Evolutionary conservation across 1,140 invertebrate genomes (phyloP).

Genomic region (Lordiphosa clarofinis): DNA sequence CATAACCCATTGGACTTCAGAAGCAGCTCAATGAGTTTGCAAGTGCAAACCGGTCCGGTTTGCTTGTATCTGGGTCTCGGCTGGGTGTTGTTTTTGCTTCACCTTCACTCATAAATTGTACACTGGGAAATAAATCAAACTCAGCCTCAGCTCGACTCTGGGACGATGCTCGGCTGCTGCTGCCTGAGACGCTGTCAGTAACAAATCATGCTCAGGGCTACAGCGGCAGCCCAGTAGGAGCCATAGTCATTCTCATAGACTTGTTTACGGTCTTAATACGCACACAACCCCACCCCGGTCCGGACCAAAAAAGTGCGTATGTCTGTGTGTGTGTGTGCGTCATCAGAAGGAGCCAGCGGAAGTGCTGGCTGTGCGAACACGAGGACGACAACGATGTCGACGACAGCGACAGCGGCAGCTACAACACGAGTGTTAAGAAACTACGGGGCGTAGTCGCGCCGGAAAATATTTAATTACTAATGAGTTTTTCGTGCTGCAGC

Average conservation of each 20-base stretch:
- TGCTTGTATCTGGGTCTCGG: slow-evolving; percentile 14
- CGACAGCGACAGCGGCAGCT: slow-evolving; percentile 40
- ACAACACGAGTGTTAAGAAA: slow-evolving; percentile 45
- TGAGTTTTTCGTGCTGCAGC: slow-evolving; percentile 65
- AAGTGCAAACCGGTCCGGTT: slow-evolving; percentile 22
- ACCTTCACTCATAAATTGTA: slow-evolving; percentile 78
- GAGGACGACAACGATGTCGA: slow-evolving; percentile 33
- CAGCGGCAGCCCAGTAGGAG: slow-evolving; percentile 47
- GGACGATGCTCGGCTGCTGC: slow-evolving; percentile 15
- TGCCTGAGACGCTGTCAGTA: slow-evolving; percentile 75
- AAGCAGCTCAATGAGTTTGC: slow-evolving; percentile 37
- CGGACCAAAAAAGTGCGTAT: slow-evolving; percentile 62
- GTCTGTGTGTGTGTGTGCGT: slow-evolving; percentile 22
- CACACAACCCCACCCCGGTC: slow-evolving; percentile 10
- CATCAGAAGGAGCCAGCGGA: slow-evolving; percentile 39
- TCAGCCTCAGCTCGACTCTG: slow-evolving; percentile 42
- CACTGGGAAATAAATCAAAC: slow-evolving; percentile 75
- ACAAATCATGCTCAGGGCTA: slow-evolving; percentile 74
- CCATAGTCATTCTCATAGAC: slow-evolving; percentile 44
- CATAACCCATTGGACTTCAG: slow-evolving; percentile 56
- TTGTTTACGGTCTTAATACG: slow-evolving; percentile 74
- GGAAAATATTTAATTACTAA: slow-evolving; percentile 77
- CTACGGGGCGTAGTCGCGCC: slow-evolving; percentile 64
- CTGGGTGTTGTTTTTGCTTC: slow-evolving; percentile 40
- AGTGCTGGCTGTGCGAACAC: slow-evolving; percentile 66